Conservation (phyloP, 2,113 vertebrate species). For the Gadus chalcogrammus region DNA sequence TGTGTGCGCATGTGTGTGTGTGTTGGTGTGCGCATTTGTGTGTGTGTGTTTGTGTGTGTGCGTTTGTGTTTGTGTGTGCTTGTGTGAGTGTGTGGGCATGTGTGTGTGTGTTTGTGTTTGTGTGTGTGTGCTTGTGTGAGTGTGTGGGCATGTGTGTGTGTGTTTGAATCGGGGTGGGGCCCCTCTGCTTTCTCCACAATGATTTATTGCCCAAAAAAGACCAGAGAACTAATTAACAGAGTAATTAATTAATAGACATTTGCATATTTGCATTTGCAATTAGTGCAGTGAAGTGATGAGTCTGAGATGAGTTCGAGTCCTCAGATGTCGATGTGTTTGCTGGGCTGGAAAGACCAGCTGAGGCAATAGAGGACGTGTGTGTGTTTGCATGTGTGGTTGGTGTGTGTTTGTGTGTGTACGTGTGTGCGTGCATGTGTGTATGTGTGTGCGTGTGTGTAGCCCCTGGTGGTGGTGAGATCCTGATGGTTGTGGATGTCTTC, state of each 20-base stretch:
- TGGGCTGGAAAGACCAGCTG: constrained; percentile 90
- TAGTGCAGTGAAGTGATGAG: constrained; percentile 95
- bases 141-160: background rate
- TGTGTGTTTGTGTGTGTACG: constrained; percentile 19
- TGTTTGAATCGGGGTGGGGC: constrained; percentile 71
- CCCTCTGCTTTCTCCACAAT: constrained; percentile 80
- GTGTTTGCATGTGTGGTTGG: constrained; percentile 15
- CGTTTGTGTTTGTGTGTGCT: constrained; percentile 53
- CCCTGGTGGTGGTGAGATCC: no score
- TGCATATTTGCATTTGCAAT: constrained; percentile 99
- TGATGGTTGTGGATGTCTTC: background rate
- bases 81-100: constrained; percentile 21
- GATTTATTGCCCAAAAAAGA: constrained; percentile 92
- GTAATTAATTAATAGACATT: constrained; percentile 99
- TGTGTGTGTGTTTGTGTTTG: constrained; percentile 47
- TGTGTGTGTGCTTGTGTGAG: constrained; percentile 65
- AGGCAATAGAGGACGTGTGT: constrained; percentile 63
- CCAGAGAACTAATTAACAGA: constrained; percentile 93
- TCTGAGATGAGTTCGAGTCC: constrained; percentile 97
- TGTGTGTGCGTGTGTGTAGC: constrained; percentile 1
- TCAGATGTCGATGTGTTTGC: constrained; percentile 89
- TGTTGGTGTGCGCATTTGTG: constrained; percentile 20
- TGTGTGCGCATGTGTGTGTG: constrained; percentile 39
- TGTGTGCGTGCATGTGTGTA: constrained; percentile 17
- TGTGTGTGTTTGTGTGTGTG: constrained; percentile 27